Evolutionary conservation across 2,113 vertebrate species (phyloP).

Genomic region (Terrapene triunguis): DNA sequence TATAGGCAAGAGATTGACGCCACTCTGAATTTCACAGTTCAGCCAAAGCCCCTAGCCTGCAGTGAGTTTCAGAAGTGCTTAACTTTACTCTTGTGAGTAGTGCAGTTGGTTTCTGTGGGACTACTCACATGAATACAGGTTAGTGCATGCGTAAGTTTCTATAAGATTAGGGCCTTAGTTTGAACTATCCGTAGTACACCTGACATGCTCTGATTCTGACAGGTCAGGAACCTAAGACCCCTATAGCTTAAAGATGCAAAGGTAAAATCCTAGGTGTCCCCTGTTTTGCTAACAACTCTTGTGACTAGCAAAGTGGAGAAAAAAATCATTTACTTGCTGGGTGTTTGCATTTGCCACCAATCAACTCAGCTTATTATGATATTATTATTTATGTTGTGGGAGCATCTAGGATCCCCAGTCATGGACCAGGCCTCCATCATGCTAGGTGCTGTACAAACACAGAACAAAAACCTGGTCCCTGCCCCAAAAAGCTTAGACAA

Average conservation of each 20-base stretch:
- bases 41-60: not conserved
- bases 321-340: not conserved
- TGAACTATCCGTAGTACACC: not conserved
- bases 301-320: not conserved
- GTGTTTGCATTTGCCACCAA: not conserved
- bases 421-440: not conserved
- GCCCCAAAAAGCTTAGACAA: not conserved
- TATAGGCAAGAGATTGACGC: not conserved
- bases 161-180: fast-evolving
- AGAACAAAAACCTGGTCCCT: not conserved
- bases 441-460: not conserved
- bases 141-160: not conserved
- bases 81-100: not conserved
- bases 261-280: not conserved
- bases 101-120: not conserved
- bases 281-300: not conserved
- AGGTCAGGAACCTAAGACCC: not conserved
- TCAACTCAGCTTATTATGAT: not conserved
- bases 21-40: not conserved
- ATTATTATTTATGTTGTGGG: not conserved
- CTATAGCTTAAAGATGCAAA: not conserved
- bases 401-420: not conserved
- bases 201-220: not conserved
- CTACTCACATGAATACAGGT: not conserved
- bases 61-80: not conserved